phyloP scores from a whole-genome alignment of 2,888 invertebrate genomes.

The Sthenelais limicola region DNA sequence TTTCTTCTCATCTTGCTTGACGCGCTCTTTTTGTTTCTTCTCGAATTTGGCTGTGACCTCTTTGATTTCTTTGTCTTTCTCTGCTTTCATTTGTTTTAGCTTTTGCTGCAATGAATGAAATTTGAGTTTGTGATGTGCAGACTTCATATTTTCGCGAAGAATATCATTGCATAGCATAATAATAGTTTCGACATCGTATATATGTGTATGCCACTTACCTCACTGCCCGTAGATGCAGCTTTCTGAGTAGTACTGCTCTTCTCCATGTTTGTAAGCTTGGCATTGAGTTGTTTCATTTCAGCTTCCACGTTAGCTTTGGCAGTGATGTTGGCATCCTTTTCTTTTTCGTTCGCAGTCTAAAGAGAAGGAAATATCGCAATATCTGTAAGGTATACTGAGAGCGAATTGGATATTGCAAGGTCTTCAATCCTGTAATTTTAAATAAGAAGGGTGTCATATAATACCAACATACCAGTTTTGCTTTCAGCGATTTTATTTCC shows the following conservation, averaged over 20 bases:
- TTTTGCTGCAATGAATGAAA: slow-evolving; percentile 53
- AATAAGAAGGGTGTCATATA: not conserved
- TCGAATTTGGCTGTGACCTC: slow-evolving; percentile 59
- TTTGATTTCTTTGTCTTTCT: slow-evolving; percentile 61
- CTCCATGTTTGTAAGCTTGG: slow-evolving; percentile 57
- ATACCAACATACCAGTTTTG: slow-evolving; percentile 64
- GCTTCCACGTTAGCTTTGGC: slow-evolving; percentile 52
- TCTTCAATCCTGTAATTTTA: not conserved
- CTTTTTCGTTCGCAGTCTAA: slow-evolving; percentile 22
- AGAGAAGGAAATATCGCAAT: not conserved
- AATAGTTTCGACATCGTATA: not conserved
- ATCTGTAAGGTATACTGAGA: not conserved
- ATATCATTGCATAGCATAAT: not conserved
- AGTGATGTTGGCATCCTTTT: slow-evolving; percentile 16
- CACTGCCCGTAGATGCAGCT: slow-evolving; percentile 58
- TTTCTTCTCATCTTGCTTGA: slow-evolving; percentile 59
- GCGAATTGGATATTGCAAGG: too few relatives aligned
- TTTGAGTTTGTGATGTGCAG: not conserved
- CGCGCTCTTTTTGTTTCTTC: slow-evolving; percentile 60
- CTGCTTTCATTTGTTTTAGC: slow-evolving; percentile 56
- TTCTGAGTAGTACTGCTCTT: slow-evolving; percentile 59
- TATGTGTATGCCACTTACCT: slow-evolving; percentile 53
- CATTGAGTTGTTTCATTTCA: slow-evolving; percentile 59
- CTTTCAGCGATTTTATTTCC: slow-evolving; percentile 64
- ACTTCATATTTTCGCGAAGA: not conserved